Base-by-base conservation (phyloP, 2,797 vertebrate species). In the Meda fulgida region DNA sequence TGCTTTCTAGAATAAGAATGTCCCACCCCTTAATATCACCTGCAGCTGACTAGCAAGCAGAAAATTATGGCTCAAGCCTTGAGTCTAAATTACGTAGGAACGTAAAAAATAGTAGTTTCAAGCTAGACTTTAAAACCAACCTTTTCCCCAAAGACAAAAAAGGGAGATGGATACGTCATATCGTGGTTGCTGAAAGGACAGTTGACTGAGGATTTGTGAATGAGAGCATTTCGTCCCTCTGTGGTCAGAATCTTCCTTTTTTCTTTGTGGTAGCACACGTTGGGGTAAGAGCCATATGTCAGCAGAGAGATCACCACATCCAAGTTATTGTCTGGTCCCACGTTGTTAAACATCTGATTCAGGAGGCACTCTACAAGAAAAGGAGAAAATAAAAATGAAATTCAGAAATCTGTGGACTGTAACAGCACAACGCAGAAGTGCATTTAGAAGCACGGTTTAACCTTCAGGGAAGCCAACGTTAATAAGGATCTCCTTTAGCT, bases 131-230 rank as follows among this genome's bases (percentile, higher is more conserved):
- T 34, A 43, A 40, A 58, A 81, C 90, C 85, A 92, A 98, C 98
- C 97, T 99, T 99, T 93, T 99, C 98, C 43, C 97, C 95, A 91
- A 99, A 99, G 88, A 99, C 96, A 0, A 99, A 99, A 93, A 98
- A 99, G 0, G 98, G 97, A 0, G 96, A 97, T 0, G 97, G 97
- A 90, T 98, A 99, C 46, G 92, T 95, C 91, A 97, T 93, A 91
- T 99, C 97, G 34, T 99, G 98, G 91, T 93, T 98, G 92, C 96
- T 97, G 93, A 99, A 98, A 58, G 98, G 98, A 86, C 98, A 99
- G 93, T 98, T 99, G 87, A 99, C 97, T 1, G 98, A 99, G 7
- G 97, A 97, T 58, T 99, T 99, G 93, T 99, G 98, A 93, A 99
- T 98, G 67, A 99, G 97, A 0, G 97, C 98, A 53, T 97, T 98